Conservation (phyloP, 2,797 vertebrate genomes). For the Gallinago nigripennis region DNA sequence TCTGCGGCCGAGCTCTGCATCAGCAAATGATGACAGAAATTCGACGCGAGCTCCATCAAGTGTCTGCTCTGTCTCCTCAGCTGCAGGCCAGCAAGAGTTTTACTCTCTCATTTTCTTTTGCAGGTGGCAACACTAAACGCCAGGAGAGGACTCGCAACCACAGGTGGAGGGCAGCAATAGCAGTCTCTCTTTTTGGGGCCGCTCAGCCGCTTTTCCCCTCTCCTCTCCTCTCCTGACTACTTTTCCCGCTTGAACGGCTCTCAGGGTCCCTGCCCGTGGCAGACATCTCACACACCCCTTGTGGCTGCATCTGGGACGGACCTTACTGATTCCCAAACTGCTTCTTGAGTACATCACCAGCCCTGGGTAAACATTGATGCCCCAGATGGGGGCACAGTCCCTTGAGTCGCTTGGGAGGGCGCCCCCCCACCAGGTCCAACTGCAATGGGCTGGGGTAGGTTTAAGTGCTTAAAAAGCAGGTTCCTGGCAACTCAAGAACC, state of each 20-base stretch:
- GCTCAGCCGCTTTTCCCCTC: neutral
- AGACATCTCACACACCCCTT: neutral
- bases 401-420: neutral
- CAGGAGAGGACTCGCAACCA: neutral
- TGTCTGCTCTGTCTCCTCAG: neutral
- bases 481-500: neutral
- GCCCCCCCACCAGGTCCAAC: neutral
- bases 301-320: neutral
- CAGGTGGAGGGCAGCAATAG: neutral
- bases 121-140: neutral
- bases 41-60: slow-evolving; percentile 41
- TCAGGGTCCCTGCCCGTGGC: fast-evolving
- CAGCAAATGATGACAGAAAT: neutral
- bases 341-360: neutral
- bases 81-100: neutral
- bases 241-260: neutral
- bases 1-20: neutral
- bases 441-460: neutral
- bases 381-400: no score
- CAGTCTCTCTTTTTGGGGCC: fast-evolving
- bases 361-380: fast-evolving
- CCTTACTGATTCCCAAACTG: neutral
- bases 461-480: neutral
- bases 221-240: neutral
- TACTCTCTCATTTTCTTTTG: neutral